These are phyloP conservation scores for Aplodontia rufa DNA, from an alignment of 2,113 vertebrate genomes.

Conservation along the genomic window DNA sequence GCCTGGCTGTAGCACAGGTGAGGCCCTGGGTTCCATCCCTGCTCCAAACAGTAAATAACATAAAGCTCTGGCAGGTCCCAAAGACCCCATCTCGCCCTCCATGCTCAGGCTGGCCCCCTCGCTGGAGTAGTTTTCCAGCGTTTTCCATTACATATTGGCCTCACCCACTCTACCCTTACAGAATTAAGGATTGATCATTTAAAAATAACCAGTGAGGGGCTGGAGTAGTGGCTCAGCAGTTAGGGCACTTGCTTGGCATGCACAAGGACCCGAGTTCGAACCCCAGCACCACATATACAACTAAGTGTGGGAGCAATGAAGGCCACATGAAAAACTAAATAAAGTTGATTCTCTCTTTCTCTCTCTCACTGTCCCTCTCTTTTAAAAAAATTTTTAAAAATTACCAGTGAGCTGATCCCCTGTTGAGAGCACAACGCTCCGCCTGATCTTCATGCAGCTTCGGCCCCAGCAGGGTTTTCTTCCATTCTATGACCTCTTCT, in stretches of 20 bases:
- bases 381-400: too few species aligned
- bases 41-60: too few species aligned
- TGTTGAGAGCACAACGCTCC: background rate
- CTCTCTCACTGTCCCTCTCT: too few species aligned
- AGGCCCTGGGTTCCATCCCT: background rate
- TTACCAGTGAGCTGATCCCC: background rate
- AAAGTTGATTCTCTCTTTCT: too few species aligned
- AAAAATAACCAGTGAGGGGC: background rate
- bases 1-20: background rate
- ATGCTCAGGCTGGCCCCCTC: fast-evolving
- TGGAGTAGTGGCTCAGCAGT: too few species aligned
- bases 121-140: background rate
- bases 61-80: background rate
- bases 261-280: too few species aligned
- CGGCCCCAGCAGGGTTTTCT: fast-evolving
- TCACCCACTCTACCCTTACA: background rate
- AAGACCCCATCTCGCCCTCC: too few species aligned
- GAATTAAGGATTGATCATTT: background rate
- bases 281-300: too few species aligned
- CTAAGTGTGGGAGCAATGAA: too few species aligned
- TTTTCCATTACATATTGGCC: background rate
- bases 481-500: background rate
- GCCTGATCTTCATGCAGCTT: background rate
- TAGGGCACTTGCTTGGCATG: too few species aligned
- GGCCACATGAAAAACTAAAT: too few species aligned